Evolutionary conservation across 2,888 invertebrate genomes (phyloP).

Genomic region (Coleophora deauratella): DNA sequence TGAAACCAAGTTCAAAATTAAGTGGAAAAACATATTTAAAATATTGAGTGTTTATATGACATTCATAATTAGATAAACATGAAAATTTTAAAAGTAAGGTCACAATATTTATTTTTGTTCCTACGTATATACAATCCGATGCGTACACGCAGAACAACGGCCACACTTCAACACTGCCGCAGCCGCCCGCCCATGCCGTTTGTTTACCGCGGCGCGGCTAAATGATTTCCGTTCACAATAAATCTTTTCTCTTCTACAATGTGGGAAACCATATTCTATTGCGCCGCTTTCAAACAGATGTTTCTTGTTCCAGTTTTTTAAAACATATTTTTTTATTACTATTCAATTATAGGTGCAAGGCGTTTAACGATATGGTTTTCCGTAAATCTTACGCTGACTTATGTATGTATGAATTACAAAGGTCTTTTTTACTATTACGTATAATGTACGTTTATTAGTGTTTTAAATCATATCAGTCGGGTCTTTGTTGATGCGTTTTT

Average conservation of each 20-base stretch:
- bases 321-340: slow-evolving; percentile 36
- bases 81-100: no score
- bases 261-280: slow-evolving; percentile 35
- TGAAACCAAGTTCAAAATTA: no score
- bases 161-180: slow-evolving; percentile 15
- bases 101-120: no score
- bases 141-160: slow-evolving; percentile 17
- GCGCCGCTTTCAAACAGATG: slow-evolving; percentile 46
- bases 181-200: no score
- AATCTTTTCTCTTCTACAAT: slow-evolving; percentile 35
- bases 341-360: slow-evolving; percentile 19
- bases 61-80: no score
- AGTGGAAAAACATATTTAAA: no score
- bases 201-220: slow-evolving; percentile 31
- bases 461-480: slow-evolving; percentile 13
- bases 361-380: slow-evolving; percentile 1
- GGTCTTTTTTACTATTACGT: slow-evolving; percentile 3
- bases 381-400: slow-evolving; percentile 6
- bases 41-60: no score
- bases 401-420: slow-evolving; percentile 7
- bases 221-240: slow-evolving; percentile 56
- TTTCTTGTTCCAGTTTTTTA: slow-evolving; percentile 40
- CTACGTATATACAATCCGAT: no score
- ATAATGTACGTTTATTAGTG: slow-evolving; percentile 1
- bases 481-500: slow-evolving; percentile 3